Conservation (phyloP, 2,888 invertebrate genomes). For the Plutella xylostella region DNA sequence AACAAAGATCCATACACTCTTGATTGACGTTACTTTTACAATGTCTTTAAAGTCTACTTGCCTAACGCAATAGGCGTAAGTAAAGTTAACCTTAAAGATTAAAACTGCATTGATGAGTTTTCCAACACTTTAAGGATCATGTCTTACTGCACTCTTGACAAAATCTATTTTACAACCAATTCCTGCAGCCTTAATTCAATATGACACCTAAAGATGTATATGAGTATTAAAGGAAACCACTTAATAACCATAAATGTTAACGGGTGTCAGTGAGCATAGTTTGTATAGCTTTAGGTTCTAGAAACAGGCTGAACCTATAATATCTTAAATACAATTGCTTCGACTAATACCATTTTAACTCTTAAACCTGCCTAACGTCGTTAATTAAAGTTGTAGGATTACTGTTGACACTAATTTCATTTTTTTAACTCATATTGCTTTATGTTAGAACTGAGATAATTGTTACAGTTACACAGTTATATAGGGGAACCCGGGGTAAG, state of each 20-base stretch:
- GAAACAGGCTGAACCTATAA: constrained; percentile 2
- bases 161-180: constrained; percentile 3
- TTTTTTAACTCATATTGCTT: constrained; percentile 6
- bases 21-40: background rate
- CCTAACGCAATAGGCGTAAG: background rate
- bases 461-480: no score
- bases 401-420: constrained; percentile 2
- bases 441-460: constrained; percentile 4
- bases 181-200: background rate
- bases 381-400: constrained; percentile 1
- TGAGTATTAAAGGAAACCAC: background rate
- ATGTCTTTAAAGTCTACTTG: background rate
- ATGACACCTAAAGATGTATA: background rate
- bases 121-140: background rate
- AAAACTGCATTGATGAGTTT: background rate
- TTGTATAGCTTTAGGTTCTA: constrained; percentile 3
- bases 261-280: constrained; percentile 1
- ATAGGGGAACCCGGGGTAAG: no score
- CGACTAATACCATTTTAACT: background rate
- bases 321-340: constrained; percentile 3
- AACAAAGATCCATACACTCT: background rate
- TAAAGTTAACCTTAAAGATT: background rate
- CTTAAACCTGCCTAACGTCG: constrained; percentile 3
- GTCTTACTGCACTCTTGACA: background rate
- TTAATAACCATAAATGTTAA: constrained; percentile 1